Percentiles rank a stretch among this genome's conserved stretches.
phyloP scores from a whole-genome alignment of 2,113 vertebrate genomes.

The Pelmatolapia mariae region DNA sequence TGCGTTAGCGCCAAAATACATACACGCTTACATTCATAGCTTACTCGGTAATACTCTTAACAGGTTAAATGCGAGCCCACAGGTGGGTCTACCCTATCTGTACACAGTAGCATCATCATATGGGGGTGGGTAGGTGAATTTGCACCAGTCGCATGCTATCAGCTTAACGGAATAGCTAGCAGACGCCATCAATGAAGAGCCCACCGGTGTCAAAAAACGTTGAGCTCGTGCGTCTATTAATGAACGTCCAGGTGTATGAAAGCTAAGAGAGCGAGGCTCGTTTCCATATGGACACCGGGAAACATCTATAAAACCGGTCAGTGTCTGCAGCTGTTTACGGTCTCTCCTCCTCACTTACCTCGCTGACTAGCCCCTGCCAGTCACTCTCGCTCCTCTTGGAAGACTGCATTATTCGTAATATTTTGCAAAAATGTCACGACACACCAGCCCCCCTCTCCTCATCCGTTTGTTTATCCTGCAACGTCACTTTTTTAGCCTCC shows the following conservation, averaged over 20 bases:
- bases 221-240: background rate
- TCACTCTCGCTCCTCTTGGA: conserved; percentile 83
- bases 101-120: background rate
- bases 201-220: background rate
- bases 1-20: background rate
- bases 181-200: background rate
- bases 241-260: background rate
- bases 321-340: background rate
- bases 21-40: background rate
- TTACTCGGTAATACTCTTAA: background rate
- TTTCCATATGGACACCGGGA: conserved; percentile 35
- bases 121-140: background rate
- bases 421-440: background rate
- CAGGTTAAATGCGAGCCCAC: background rate
- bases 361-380: conserved; percentile 91
- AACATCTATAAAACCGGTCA: background rate
- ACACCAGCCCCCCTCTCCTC: background rate
- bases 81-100: background rate
- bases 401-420: conserved; percentile 32
- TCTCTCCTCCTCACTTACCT: conserved; percentile 73
- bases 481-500: conserved; percentile 21
- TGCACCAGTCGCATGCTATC: background rate
- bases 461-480: conserved; percentile 39
- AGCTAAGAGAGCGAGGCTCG: background rate
- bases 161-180: background rate